A percentile compares a stretch with the other conserved stretches of the same genome.
Conservation (phyloP, 2,113 vertebrate species). For the Protobothrops flavoviridis region DNA sequence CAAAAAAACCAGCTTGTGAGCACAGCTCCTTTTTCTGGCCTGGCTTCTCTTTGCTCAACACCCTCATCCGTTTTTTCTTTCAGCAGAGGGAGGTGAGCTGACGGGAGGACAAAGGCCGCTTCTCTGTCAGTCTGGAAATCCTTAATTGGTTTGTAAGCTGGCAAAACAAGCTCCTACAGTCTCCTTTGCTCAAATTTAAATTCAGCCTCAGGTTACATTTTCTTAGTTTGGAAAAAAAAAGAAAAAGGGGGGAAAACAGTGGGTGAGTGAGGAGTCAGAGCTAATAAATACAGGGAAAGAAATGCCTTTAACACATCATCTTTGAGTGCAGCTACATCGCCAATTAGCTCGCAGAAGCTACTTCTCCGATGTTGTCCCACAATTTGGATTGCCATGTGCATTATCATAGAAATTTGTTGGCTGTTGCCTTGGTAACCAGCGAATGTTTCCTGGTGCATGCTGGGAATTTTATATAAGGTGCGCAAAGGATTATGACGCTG, state of each 20-base stretch:
- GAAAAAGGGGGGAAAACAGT: not conserved
- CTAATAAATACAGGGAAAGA: not conserved
- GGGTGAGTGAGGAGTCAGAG: slow-evolving; percentile 24
- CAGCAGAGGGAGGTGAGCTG: slow-evolving; percentile 8
- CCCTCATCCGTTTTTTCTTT: slow-evolving; percentile 40
- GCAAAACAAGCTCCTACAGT: slow-evolving; percentile 45
- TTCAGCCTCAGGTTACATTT: slow-evolving; percentile 45
- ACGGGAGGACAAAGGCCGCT: slow-evolving; percentile 31
- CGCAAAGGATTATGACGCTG: not conserved
- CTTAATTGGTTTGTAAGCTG: slow-evolving; percentile 52
- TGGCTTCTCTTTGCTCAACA: slow-evolving; percentile 33
- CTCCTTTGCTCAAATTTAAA: slow-evolving; percentile 56
- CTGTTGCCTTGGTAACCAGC: slow-evolving; percentile 13
- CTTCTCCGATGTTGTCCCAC: not conserved
- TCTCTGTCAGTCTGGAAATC: slow-evolving; percentile 52
- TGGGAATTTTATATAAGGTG: not conserved
- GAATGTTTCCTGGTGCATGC: not conserved
- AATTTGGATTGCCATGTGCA: not conserved
- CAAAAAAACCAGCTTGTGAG: slow-evolving; percentile 41
- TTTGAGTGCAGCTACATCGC: not conserved
- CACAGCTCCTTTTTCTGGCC: slow-evolving; percentile 20
- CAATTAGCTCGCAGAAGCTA: slow-evolving; percentile 7
- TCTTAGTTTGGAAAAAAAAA: slow-evolving; percentile 23
- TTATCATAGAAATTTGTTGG: slow-evolving; percentile 14
- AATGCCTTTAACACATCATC: slow-evolving; percentile 3